Evolutionary conservation across 2,797 vertebrate genomes (phyloP).

Genomic region (Acrossocheilus wenchowensis): DNA sequence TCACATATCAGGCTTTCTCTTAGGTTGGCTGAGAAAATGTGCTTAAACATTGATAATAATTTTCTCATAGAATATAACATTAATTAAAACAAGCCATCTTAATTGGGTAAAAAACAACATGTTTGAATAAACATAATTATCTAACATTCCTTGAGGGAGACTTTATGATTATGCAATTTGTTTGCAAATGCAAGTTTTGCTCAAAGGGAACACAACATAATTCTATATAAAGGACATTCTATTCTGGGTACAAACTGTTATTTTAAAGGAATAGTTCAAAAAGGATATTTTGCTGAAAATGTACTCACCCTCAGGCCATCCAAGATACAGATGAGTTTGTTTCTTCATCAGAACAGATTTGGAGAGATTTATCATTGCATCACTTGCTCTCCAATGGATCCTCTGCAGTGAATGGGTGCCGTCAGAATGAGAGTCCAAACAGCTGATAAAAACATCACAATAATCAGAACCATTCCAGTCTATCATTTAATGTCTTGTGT

Average conservation of each 20-base stretch:
- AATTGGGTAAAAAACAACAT: slow-evolving; percentile 7
- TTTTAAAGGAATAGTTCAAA: background rate
- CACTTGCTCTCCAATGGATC: background rate
- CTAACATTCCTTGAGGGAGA: slow-evolving; percentile 10
- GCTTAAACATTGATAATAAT: background rate
- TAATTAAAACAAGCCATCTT: slow-evolving; percentile 22
- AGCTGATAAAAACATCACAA: background rate
- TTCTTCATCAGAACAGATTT: background rate
- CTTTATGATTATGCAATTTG: slow-evolving; percentile 10
- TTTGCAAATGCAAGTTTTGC: background rate
- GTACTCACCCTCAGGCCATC: background rate
- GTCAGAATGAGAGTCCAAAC: background rate
- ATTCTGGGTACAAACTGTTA: background rate
- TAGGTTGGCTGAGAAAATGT: background rate
- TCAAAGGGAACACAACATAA: background rate
- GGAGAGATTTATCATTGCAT: background rate
- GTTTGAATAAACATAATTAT: slow-evolving; percentile 25
- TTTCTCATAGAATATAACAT: background rate
- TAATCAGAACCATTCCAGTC: background rate
- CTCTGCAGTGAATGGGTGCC: background rate
- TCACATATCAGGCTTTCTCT: slow-evolving; percentile 3
- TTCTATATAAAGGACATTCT: background rate
- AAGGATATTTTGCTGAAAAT: background rate
- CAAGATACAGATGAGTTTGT: too few species aligned
- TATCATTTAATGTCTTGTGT: background rate